phyloP scores from a whole-genome alignment of 1,140 invertebrate genomes.

The Lamellibrachia luymesi region DNA sequence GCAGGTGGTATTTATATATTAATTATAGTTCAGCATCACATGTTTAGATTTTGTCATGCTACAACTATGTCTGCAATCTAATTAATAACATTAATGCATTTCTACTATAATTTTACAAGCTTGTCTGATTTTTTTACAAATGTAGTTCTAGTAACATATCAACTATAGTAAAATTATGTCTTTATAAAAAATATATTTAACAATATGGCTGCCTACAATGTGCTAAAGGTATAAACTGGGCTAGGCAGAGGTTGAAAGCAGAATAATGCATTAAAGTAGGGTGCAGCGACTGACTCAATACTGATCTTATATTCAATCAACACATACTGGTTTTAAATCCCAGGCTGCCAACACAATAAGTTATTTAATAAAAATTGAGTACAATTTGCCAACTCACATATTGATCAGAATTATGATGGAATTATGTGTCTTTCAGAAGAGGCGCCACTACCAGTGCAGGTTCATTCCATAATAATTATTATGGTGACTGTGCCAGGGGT shows the following conservation, averaged over 20 bases:
- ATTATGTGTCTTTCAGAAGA: not conserved
- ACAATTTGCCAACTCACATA: not conserved
- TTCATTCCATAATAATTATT: not conserved
- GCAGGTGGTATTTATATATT: no score
- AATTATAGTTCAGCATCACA: no score
- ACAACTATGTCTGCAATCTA: no score
- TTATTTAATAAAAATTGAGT: not conserved
- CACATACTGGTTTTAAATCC: not conserved
- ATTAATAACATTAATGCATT: not conserved
- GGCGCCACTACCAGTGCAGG: not conserved
- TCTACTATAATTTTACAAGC: not conserved
- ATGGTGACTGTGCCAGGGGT: not conserved
- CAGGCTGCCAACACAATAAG: not conserved
- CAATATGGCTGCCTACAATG: not conserved
- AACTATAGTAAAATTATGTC: not conserved
- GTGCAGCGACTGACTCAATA: not conserved
- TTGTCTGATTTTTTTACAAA: not conserved
- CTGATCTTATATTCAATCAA: not conserved
- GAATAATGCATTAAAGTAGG: not conserved
- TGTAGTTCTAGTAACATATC: not conserved
- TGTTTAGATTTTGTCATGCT: no score
- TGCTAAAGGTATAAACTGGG: not conserved
- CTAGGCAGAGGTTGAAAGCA: not conserved
- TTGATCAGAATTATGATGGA: not conserved
- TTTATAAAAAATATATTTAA: not conserved